phyloP scores from a whole-genome alignment of 2,888 invertebrate species.

The Drosophila gaucha region DNA sequence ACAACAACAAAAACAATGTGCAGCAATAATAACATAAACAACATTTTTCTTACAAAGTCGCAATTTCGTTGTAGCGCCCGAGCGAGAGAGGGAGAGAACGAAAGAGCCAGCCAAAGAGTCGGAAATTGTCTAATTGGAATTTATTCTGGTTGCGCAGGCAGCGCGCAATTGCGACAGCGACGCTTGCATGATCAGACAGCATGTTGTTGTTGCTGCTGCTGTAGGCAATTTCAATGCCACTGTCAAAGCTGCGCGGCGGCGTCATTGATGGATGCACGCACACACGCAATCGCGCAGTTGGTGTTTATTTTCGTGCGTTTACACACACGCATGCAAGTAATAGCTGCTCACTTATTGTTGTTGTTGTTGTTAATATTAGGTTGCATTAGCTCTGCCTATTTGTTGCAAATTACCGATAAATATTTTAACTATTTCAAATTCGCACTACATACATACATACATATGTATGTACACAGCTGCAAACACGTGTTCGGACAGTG shows the following conservation, averaged over 20 bases:
- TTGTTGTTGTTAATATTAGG: constrained; percentile 2
- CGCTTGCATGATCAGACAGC: constrained; percentile 33
- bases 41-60: constrained; percentile 40
- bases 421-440: background rate
- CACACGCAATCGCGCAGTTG: constrained; percentile 19
- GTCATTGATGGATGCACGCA: constrained; percentile 43
- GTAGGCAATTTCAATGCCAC: constrained; percentile 68
- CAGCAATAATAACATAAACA: constrained; percentile 37
- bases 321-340: background rate
- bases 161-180: constrained; percentile 17
- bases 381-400: too few relatives aligned
- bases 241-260: constrained; percentile 55
- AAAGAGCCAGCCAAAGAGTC: constrained; percentile 19
- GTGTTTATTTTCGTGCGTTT: background rate
- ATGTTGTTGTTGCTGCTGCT: constrained; percentile 15
- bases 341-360: too few relatives aligned
- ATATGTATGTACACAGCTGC: too few relatives aligned
- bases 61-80: constrained; percentile 22
- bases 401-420: constrained; percentile 20
- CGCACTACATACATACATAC: background rate
- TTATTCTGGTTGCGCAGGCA: constrained; percentile 33
- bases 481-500: background rate
- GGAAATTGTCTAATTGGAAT: constrained; percentile 57
- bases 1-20: constrained; percentile 35
- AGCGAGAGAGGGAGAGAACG: background rate